Conservation (phyloP, 2,797 vertebrate species). For the Alfaro cultratus region DNA sequence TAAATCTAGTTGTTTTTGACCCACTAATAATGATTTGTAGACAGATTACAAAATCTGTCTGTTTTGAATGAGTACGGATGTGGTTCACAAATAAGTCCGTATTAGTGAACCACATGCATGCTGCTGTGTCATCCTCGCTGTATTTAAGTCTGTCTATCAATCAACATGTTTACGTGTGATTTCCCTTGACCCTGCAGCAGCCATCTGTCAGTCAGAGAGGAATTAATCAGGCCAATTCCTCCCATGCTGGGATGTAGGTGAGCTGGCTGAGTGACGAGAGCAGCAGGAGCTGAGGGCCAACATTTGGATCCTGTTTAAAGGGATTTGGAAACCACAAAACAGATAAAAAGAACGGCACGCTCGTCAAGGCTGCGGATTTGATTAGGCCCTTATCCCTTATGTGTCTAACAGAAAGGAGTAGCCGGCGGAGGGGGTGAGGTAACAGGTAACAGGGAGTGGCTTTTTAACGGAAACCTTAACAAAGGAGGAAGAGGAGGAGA, state of each 20-base stretch:
- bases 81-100: not conserved
- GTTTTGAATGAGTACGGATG: no score
- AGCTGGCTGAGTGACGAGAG: constrained; percentile 51
- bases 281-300: constrained; percentile 16
- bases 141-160: constrained; percentile 29
- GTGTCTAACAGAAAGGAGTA: not conserved
- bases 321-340: constrained; percentile 10
- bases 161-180: constrained; percentile 39
- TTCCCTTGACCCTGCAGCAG: constrained; percentile 60
- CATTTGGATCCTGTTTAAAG: constrained; percentile 5
- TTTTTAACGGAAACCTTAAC: constrained; percentile 30
- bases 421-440: not conserved
- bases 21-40: not conserved
- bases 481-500: constrained; percentile 24
- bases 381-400: not conserved
- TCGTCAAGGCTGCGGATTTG: not conserved
- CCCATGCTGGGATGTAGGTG: constrained; percentile 58
- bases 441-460: constrained; percentile 50
- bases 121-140: constrained; percentile 16
- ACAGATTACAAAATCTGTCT: not conserved
- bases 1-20: not conserved
- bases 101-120: not conserved
- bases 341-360: not conserved
- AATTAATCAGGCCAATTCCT: constrained; percentile 71
- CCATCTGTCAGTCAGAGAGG: constrained; percentile 69